A percentile compares a stretch with the other conserved stretches of the same genome.
Conservation (phyloP, 2,888 invertebrate species). For the Atrina japonica region DNA sequence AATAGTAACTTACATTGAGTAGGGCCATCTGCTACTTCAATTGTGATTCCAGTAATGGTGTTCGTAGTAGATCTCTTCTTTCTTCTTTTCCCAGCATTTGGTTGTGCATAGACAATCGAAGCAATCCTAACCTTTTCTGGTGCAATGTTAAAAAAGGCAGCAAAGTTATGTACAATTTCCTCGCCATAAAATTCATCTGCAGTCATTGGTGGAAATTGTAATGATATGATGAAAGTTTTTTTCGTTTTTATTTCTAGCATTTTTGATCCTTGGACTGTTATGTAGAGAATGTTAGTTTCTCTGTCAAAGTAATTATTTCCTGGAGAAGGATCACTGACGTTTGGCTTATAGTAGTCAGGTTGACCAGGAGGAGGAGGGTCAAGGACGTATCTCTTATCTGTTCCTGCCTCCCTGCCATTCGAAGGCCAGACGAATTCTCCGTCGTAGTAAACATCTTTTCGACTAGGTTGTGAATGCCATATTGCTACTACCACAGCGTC, state of each 20-base stretch:
- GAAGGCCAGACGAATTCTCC: slow-evolving; percentile 53
- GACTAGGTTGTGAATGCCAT: slow-evolving; percentile 63
- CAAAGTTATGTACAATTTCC: slow-evolving; percentile 71
- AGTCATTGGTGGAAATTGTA: slow-evolving; percentile 64
- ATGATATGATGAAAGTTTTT: slow-evolving; percentile 64
- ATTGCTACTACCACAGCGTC: slow-evolving; percentile 64
- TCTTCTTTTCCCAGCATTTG: slow-evolving; percentile 40
- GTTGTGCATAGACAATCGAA: slow-evolving; percentile 62
- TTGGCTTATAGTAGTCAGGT: slow-evolving; percentile 56
- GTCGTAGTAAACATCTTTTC: slow-evolving; percentile 66
- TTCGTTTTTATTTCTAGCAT: slow-evolving; percentile 57
- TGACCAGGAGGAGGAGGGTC: slow-evolving; percentile 37
- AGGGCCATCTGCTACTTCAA: slow-evolving; percentile 65
- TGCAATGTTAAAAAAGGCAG: slow-evolving; percentile 69
- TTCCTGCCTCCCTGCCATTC: slow-evolving; percentile 54
- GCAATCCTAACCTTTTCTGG: slow-evolving; percentile 68
- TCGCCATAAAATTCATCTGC: slow-evolving; percentile 75
- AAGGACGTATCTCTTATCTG: slow-evolving; percentile 23
- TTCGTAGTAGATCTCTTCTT: slow-evolving; percentile 42
- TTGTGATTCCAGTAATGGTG: slow-evolving; percentile 40
- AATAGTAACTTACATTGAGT: slow-evolving; percentile 35
- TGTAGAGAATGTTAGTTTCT: slow-evolving; percentile 55
- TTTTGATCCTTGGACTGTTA: slow-evolving; percentile 60
- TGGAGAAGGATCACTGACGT: slow-evolving; percentile 43
- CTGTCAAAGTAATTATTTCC: slow-evolving; percentile 71